These are phyloP conservation scores for Cheilosia variabilis DNA, from an alignment of 2,888 invertebrate species.

Conservation along the genomic window DNA sequence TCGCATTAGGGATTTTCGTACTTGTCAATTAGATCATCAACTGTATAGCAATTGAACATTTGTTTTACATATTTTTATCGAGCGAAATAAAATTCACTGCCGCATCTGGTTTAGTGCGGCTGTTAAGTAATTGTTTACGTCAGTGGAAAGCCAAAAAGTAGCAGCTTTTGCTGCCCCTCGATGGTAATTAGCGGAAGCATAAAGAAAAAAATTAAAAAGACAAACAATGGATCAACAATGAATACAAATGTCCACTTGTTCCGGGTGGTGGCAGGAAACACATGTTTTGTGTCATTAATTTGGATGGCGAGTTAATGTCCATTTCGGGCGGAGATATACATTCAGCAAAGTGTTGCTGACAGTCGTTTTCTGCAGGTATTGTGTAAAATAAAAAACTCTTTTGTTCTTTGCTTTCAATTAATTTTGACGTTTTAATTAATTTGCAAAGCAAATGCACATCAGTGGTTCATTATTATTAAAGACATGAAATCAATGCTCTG, in stretches of 20 bases:
- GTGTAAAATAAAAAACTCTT: too few relatives aligned
- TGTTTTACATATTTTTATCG: background rate
- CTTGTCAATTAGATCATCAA: conserved; percentile 17
- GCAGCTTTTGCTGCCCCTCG: background rate
- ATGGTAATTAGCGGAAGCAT: background rate
- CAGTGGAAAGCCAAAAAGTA: background rate
- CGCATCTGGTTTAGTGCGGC: conserved; percentile 6
- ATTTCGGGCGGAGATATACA: too few relatives aligned
- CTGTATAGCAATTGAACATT: conserved; percentile 7
- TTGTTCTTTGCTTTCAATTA: too few relatives aligned
- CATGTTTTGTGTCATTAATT: conserved; percentile 3
- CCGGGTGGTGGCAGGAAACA: background rate
- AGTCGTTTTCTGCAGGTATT: too few relatives aligned
- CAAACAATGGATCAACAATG: background rate
- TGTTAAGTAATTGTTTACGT: conserved; percentile 30
- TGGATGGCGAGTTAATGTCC: background rate
- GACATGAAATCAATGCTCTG: too few relatives aligned
- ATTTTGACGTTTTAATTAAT: too few relatives aligned
- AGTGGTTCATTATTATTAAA: too few relatives aligned
- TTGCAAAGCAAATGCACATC: too few relatives aligned
- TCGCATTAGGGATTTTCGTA: conserved; percentile 16
- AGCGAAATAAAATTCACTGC: background rate
- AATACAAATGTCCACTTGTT: too few relatives aligned
- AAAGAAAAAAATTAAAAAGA: background rate
- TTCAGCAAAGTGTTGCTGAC: too few relatives aligned